These are phyloP conservation scores for Machaerirhynchus nigripectus DNA, from an alignment of 2,113 vertebrate genomes.

Conservation along the genomic window DNA sequence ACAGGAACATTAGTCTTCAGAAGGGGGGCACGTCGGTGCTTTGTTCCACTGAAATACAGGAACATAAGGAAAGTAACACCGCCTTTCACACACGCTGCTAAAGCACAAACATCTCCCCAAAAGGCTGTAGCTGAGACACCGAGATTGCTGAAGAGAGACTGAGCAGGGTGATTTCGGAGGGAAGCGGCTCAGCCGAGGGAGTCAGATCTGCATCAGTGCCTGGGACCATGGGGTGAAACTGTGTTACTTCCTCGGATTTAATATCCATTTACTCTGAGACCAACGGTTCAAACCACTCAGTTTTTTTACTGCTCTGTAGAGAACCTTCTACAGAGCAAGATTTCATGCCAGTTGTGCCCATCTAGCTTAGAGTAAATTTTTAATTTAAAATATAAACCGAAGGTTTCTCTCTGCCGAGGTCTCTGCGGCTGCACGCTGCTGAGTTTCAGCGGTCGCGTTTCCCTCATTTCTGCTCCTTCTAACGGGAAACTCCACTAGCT, in stretches of 20 bases:
- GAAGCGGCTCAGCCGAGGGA: neutral
- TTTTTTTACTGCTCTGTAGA: rapidly evolving
- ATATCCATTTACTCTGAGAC: neutral
- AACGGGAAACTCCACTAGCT: neutral
- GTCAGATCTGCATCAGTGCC: neutral
- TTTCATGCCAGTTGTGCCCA: neutral
- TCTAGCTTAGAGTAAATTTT: rapidly evolving
- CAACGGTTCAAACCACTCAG: rapidly evolving
- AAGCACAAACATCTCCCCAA: rapidly evolving
- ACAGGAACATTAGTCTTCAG: neutral
- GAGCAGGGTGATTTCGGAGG: neutral
- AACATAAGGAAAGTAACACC: rapidly evolving
- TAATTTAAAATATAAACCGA: conserved; percentile 13
- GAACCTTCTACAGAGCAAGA: neutral
- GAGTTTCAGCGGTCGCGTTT: neutral
- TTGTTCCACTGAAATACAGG: neutral
- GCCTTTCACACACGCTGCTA: rapidly evolving
- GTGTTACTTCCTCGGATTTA: conserved; percentile 46
- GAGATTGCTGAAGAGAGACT: rapidly evolving
- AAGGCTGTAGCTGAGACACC: rapidly evolving
- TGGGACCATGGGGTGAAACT: neutral
- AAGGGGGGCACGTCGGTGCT: rapidly evolving
- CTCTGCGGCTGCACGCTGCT: neutral
- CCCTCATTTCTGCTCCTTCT: neutral
- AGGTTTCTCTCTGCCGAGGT: neutral